Percentiles rank a stretch among this genome's conserved stretches.
phyloP scores from a whole-genome alignment of 2,888 invertebrate species.

The Agapostemon virescens region DNA sequence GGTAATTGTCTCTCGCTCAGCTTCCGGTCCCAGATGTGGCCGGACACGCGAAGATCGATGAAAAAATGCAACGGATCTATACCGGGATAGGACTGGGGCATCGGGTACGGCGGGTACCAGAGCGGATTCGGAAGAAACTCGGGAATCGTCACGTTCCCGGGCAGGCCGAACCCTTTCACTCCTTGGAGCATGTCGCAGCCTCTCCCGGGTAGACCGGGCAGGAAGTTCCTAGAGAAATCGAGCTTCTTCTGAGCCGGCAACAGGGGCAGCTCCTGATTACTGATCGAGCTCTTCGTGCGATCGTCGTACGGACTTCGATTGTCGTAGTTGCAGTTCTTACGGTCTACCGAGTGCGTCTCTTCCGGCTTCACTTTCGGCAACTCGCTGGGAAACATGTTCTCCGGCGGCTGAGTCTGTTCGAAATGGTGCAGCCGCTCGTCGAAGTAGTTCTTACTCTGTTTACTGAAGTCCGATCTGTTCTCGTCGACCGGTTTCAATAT shows the following conservation, averaged over 20 bases:
- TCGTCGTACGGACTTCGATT: slow-evolving; percentile 66
- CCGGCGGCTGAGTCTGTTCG: slow-evolving; percentile 60
- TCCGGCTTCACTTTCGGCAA: slow-evolving; percentile 73
- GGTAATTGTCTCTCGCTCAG: slow-evolving; percentile 82
- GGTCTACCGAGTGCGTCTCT: slow-evolving; percentile 64
- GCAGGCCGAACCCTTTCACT: slow-evolving; percentile 70
- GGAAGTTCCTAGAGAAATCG: slow-evolving; percentile 73
- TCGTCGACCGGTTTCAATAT: slow-evolving; percentile 71
- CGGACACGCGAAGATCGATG: slow-evolving; percentile 91
- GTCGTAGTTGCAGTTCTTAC: slow-evolving; percentile 62
- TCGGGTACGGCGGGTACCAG: slow-evolving; percentile 91
- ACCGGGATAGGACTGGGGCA: slow-evolving; percentile 85
- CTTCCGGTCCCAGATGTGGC: slow-evolving; percentile 91
- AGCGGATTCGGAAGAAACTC: slow-evolving; percentile 85
- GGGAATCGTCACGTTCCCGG: slow-evolving; percentile 67
- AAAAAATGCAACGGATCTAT: slow-evolving; percentile 93
- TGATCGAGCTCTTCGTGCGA: slow-evolving; percentile 57
- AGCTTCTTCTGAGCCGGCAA: slow-evolving; percentile 71
- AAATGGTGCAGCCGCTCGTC: slow-evolving; percentile 69
- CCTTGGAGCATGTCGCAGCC: slow-evolving; percentile 68
- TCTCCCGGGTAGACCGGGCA: slow-evolving; percentile 66
- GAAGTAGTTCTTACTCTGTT: slow-evolving; percentile 72
- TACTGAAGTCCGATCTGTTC: slow-evolving; percentile 69
- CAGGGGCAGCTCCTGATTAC: slow-evolving; percentile 62
- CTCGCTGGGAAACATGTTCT: slow-evolving; percentile 56